Conservation (phyloP, 2,797 vertebrate species). For the Schizopygopsis malacanthus region DNA sequence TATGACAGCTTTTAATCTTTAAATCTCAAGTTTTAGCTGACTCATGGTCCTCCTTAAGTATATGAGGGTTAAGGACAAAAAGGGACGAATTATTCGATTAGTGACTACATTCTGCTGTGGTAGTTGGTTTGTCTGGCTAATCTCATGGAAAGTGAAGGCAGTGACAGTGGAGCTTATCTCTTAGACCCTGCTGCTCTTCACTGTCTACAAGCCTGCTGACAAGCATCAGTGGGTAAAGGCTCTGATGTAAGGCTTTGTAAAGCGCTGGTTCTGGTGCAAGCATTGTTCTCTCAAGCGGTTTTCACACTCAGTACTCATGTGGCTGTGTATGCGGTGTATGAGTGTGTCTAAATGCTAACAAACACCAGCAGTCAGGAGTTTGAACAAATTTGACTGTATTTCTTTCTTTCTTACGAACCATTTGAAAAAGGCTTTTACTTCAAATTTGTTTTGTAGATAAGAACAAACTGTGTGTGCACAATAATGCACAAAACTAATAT, state of each 20-base stretch:
- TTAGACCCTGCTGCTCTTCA: slow-evolving; percentile 24
- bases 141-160: slow-evolving; percentile 65
- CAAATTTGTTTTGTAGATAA: background rate
- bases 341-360: background rate
- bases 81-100: slow-evolving; percentile 67
- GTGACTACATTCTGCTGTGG: slow-evolving; percentile 64
- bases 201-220: slow-evolving; percentile 39
- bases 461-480: background rate
- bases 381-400: background rate
- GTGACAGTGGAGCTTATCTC: slow-evolving; percentile 55
- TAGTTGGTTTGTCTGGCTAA: slow-evolving; percentile 64
- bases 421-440: background rate
- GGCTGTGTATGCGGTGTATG: slow-evolving; percentile 19
- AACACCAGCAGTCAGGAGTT: background rate
- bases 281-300: slow-evolving; percentile 24
- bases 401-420: background rate
- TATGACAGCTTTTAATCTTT: slow-evolving; percentile 60
- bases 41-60: slow-evolving; percentile 66
- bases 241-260: slow-evolving; percentile 34
- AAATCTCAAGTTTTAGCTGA: slow-evolving; percentile 66
- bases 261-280: background rate
- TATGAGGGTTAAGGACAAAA: slow-evolving; percentile 61
- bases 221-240: slow-evolving; percentile 5
- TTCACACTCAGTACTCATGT: background rate
- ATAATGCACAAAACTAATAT: background rate